Percentiles rank a stretch among this genome's conserved stretches.
These are phyloP conservation scores for Atractosteus spatula DNA, from an alignment of 2,113 vertebrate species.

Conservation along the genomic window DNA sequence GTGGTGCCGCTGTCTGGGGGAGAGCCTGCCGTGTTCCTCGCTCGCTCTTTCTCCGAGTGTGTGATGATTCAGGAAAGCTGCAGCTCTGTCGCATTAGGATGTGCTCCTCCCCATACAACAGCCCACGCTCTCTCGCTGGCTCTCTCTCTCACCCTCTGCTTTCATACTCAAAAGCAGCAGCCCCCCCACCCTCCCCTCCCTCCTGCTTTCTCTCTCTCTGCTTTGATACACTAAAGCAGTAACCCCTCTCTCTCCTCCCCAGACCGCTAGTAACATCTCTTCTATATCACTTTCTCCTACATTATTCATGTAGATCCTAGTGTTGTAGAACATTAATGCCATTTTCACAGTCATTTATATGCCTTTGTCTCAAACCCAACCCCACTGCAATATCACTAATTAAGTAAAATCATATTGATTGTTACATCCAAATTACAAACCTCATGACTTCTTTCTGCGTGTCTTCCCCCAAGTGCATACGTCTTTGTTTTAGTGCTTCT, in stretches of 20 bases:
- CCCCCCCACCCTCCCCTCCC: constrained; percentile 41
- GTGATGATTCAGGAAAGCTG: constrained; percentile 57
- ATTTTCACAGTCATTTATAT: too few species aligned
- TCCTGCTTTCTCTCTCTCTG: constrained; percentile 40
- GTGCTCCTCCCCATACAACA: constrained; percentile 67
- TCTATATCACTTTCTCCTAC: not conserved
- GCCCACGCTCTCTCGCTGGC: constrained; percentile 41
- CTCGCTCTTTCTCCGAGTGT: constrained; percentile 6
- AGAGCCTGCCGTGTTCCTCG: not conserved
- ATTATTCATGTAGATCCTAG: not conserved
- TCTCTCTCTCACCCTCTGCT: constrained; percentile 45
- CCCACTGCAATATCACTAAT: too few species aligned
- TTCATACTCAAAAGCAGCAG: constrained; percentile 40
- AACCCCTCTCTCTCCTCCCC: constrained; percentile 7
- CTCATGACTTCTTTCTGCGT: too few species aligned
- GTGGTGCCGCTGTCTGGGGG: too few species aligned
- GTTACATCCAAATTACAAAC: too few species aligned
- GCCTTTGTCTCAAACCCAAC: too few species aligned
- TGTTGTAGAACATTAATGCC: too few species aligned
- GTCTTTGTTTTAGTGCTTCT: too few species aligned
- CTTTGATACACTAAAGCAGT: not conserved
- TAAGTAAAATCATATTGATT: too few species aligned
- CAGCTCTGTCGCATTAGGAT: constrained; percentile 77
- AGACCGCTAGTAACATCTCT: not conserved
- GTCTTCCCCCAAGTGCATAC: too few species aligned